Conservation (phyloP, 1,140 invertebrate genomes). For the Lepidostoma basale region DNA sequence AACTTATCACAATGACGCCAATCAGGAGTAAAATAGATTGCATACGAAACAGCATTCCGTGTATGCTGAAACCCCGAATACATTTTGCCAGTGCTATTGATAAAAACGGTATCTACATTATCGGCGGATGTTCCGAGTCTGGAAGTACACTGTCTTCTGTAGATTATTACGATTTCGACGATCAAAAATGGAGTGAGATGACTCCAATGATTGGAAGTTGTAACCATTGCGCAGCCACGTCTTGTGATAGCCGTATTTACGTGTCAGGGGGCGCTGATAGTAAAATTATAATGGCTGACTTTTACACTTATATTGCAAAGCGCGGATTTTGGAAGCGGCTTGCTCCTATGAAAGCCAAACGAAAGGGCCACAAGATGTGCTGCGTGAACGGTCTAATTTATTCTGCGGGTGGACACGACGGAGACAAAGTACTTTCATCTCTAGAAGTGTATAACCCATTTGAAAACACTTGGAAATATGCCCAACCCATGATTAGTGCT, state of each 20-base stretch:
- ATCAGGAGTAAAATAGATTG: not conserved
- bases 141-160: not conserved
- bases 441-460: not conserved
- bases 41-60: not conserved
- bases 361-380: constrained; percentile 4
- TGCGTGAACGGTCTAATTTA: not conserved
- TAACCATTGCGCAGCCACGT: not conserved
- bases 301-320: not conserved
- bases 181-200: not conserved
- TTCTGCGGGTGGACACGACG: not conserved
- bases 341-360: not conserved
- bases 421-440: not conserved
- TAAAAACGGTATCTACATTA: not conserved
- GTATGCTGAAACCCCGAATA: not conserved
- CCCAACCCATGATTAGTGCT: not conserved
- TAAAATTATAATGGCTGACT: not conserved
- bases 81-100: not conserved
- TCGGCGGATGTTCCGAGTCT: not conserved
- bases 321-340: not conserved
- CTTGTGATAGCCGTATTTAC: not conserved
- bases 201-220: not conserved
- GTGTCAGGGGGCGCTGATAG: not conserved
- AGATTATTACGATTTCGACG: not conserved
- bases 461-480: not conserved
- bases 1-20: not conserved